Conservation (phyloP, 2,888 invertebrate genomes). For the Acanthosepion lycidas region DNA sequence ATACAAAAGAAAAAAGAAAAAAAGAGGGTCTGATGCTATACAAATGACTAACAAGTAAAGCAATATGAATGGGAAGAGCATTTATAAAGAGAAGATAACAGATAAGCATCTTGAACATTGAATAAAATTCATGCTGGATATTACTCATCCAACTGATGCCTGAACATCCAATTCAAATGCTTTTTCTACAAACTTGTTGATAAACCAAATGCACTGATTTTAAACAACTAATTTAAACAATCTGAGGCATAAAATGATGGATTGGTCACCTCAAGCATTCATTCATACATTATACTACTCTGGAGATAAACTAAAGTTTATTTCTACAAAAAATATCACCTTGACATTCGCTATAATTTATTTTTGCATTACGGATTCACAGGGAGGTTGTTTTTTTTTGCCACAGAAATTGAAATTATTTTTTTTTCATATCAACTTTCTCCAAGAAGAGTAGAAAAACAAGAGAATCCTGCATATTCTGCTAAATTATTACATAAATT, state of each 20-base stretch:
- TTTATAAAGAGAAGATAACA: background rate
- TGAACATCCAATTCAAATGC: background rate
- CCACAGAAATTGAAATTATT: background rate
- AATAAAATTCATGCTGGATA: conserved; percentile 11
- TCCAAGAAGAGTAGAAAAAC: too few relatives aligned
- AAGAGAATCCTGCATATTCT: too few relatives aligned
- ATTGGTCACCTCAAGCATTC: conserved; percentile 33
- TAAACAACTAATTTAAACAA: background rate
- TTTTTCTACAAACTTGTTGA: conserved; percentile 8
- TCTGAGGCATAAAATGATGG: too few relatives aligned
- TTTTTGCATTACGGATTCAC: conserved; percentile 2
- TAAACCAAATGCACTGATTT: background rate
- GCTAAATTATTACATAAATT: too few relatives aligned
- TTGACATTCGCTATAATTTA: background rate
- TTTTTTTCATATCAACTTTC: too few relatives aligned
- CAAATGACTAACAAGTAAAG: background rate
- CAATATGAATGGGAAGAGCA: background rate
- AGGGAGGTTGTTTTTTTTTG: background rate
- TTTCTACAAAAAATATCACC: background rate
- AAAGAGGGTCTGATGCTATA: background rate
- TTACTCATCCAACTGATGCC: conserved; percentile 2
- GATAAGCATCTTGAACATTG: conserved; percentile 33
- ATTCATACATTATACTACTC: conserved; percentile 17
- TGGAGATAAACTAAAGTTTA: background rate
- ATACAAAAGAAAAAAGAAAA: too few relatives aligned